These are phyloP conservation scores for Mallotus villosus DNA, from an alignment of 2,797 vertebrate species.

Conservation along the genomic window DNA sequence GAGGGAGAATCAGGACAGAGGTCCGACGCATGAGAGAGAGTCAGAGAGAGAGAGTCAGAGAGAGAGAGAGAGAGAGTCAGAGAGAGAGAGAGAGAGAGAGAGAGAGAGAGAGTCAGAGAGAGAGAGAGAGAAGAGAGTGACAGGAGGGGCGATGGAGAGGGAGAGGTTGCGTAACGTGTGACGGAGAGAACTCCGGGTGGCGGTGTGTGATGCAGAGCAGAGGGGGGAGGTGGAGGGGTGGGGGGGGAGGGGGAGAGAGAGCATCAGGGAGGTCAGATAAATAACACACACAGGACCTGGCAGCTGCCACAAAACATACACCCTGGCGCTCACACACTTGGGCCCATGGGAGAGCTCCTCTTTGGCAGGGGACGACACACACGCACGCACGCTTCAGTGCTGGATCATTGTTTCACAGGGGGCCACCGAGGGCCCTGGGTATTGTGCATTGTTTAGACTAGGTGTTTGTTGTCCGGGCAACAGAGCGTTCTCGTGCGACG, in stretches of 20 bases:
- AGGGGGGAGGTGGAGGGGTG: constrained; percentile 16
- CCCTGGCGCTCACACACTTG: constrained; percentile 39
- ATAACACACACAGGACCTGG: constrained; percentile 70
- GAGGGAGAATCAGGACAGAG: not conserved
- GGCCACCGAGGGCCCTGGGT: constrained; percentile 18
- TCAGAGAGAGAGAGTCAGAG: constrained; percentile 6
- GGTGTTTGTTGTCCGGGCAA: constrained; percentile 5
- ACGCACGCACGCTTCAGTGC: constrained; percentile 35
- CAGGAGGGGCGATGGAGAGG: constrained; percentile 28
- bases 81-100: constrained; percentile 22
- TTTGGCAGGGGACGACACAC: constrained; percentile 18
- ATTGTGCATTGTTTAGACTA: constrained; percentile 20
- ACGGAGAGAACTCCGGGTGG: constrained; percentile 35
- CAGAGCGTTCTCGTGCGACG: not conserved
- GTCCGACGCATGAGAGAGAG: not conserved
- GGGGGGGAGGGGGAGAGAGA: constrained; percentile 24
- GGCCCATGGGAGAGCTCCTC: not conserved
- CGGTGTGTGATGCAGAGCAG: constrained; percentile 46
- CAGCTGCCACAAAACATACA: constrained; percentile 71
- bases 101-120: constrained; percentile 25
- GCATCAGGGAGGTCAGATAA: constrained; percentile 56
- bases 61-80: constrained; percentile 9
- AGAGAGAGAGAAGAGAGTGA: constrained; percentile 19
- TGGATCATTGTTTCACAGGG: constrained; percentile 57
- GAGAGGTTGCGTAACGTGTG: constrained; percentile 57